Evolutionary conservation across 1,140 invertebrate genomes (phyloP).

Genomic region (Drosophila orosa): DNA sequence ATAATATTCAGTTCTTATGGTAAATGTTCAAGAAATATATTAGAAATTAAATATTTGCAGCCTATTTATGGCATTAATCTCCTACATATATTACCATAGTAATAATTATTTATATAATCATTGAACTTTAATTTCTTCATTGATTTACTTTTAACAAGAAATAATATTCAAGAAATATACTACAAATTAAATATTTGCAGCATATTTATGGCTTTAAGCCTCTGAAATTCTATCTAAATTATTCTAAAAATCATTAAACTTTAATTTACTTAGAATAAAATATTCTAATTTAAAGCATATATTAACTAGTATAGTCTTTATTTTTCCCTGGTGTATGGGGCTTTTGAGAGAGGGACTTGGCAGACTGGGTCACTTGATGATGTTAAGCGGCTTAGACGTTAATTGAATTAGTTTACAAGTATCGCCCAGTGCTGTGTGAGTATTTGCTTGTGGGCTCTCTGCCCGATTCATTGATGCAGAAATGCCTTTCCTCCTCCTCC

Average conservation of each 20-base stretch:
- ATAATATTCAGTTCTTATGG: no score
- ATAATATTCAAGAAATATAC: no score
- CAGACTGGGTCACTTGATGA: slow-evolving; percentile 69
- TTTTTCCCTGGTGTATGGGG: not conserved
- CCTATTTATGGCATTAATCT: no score
- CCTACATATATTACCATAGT: no score
- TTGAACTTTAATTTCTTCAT: no score
- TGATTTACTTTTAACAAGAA: no score
- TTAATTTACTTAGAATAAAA: not conserved
- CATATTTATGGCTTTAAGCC: no score
- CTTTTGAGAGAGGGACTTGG: not conserved
- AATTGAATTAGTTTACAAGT: slow-evolving; percentile 81
- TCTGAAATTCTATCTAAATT: no score
- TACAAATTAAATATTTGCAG: no score
- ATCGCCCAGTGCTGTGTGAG: slow-evolving; percentile 42
- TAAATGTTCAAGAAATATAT: no score
- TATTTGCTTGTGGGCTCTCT: slow-evolving; percentile 32
- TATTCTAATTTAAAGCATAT: not conserved
- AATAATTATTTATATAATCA: no score
- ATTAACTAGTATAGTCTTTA: not conserved
- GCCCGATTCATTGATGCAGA: slow-evolving; percentile 41
- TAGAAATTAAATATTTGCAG: no score
- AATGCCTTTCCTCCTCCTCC: slow-evolving; percentile 1
- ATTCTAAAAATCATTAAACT: not conserved
- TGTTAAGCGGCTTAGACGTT: slow-evolving; percentile 79